These are phyloP conservation scores for Sebastes steindachneri DNA, from an alignment of 2,797 vertebrate genomes.

Conservation along the genomic window DNA sequence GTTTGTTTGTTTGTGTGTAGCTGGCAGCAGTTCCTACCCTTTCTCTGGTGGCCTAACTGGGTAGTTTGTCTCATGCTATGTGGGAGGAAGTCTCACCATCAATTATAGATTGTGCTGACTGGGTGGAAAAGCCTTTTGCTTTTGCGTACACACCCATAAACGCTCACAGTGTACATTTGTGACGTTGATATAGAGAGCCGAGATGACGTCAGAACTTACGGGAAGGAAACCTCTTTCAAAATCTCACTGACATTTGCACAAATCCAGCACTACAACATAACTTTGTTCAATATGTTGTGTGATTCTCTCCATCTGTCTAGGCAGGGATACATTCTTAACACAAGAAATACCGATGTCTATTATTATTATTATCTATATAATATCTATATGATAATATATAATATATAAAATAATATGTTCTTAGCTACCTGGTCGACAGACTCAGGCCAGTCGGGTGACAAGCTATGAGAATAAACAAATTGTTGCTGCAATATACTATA, in stretches of 20 bases:
- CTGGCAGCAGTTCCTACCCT: slow-evolving; percentile 51
- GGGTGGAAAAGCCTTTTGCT: slow-evolving; percentile 37
- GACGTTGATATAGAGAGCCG: not conserved
- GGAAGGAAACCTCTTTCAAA: not conserved
- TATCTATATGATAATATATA: too few relatives aligned
- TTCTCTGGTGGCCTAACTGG: slow-evolving; percentile 33
- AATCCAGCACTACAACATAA: not conserved
- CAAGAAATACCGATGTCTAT: not conserved
- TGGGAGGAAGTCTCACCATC: slow-evolving; percentile 71
- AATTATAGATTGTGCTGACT: slow-evolving; percentile 74
- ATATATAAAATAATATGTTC: not conserved
- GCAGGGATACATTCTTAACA: not conserved
- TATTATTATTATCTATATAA: too few relatives aligned
- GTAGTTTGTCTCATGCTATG: slow-evolving; percentile 60
- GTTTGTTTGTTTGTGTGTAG: not conserved
- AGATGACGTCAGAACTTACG: not conserved
- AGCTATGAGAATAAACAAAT: not conserved
- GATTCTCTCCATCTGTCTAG: not conserved
- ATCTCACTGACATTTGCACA: not conserved
- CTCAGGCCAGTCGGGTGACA: not conserved
- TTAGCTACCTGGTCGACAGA: not conserved
- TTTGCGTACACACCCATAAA: not conserved
- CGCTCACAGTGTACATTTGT: not conserved
- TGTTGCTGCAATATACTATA: not conserved
- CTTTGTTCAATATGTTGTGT: not conserved